These are phyloP conservation scores for Cataglyphis albicans DNA, from an alignment of 2,888 invertebrate species.

Conservation along the genomic window DNA sequence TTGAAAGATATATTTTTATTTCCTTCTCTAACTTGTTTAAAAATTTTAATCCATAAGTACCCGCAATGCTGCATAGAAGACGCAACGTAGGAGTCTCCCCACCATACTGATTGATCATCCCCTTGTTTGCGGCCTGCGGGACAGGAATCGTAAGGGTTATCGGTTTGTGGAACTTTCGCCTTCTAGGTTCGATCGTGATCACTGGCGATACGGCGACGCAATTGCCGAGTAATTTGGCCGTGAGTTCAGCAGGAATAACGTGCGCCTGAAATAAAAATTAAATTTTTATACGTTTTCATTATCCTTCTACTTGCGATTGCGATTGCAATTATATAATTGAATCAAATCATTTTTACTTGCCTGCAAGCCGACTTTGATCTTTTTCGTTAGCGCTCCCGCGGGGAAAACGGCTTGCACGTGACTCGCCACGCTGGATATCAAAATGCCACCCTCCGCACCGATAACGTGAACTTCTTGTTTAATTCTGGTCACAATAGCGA, in stretches of 20 bases:
- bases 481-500: slow-evolving; percentile 97
- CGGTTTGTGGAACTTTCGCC: slow-evolving; percentile 99
- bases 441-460: slow-evolving; percentile 98
- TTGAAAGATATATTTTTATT: not conserved
- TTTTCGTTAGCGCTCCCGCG: slow-evolving; percentile 98
- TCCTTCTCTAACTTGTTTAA: not conserved
- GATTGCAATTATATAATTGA: not conserved
- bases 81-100: slow-evolving; percentile 94
- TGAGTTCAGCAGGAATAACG: slow-evolving; percentile 94
- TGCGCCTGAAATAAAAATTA: slow-evolving; percentile 90
- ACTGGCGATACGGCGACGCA: slow-evolving; percentile 99
- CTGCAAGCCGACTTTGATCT: slow-evolving; percentile 98
- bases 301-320: not conserved
- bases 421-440: slow-evolving; percentile 95
- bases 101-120: slow-evolving; percentile 95
- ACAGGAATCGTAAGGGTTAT: slow-evolving; percentile 98
- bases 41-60: slow-evolving; percentile 82
- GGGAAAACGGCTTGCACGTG: slow-evolving; percentile 95
- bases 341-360: slow-evolving; percentile 85
- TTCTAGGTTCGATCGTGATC: slow-evolving; percentile 98
- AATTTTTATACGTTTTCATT: not conserved
- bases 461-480: slow-evolving; percentile 98
- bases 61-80: slow-evolving; percentile 97
- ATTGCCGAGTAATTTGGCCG: slow-evolving; percentile 96
- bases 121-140: slow-evolving; percentile 88